Evolutionary conservation across 2,888 invertebrate genomes (phyloP), one percentile per base, ranked within the genome.

Genomic region (Trichogramma evanescens): DNA sequence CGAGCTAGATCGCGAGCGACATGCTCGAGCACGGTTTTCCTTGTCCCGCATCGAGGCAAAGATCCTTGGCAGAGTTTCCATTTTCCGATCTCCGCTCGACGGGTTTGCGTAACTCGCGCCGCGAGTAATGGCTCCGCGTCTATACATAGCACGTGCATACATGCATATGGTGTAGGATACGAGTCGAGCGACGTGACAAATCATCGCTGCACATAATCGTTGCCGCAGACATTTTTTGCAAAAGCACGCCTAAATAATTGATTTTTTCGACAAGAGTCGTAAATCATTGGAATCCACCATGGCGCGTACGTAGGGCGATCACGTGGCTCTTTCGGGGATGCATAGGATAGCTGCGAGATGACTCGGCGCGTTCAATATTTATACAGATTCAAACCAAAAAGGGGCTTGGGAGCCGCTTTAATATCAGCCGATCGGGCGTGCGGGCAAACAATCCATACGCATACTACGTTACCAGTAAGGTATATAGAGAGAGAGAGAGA

Each of bases 31-130:
- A 26, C 26, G 26, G 56, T 63, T 63, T 63, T 63, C 63, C 63
- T 63, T 63, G 63, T 63, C 61, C 63, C 49, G 54, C 52, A 63
- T 63, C 54, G 26, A 26, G 26, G 43, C 54, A 49, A 9, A 53
- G 54, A 63, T 61, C 63, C 63, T 63, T 63, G 63, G 58, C 63
- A 63, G 63, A 63, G 61, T 63, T 63, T 63, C 61, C 61, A 63
- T 61, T 63, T 63, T 50, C 54, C 53, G 49, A 58, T 54, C 53
- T 53, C 45, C 54, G 13, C 42, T 44, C 38, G 41, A 41, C 43
- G 49, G 26, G 41, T 51, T 59, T 59, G 54, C 59, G 51, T 54
- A 59, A 55, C 26, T 8, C 40, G 46, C 42, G 7, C 26, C 9
- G 46, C 8, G 48, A 55, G 9, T 13, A 41, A 13, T n/a, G 46